Evolutionary conservation across 2,113 vertebrate genomes (phyloP).

Genomic region (Apaloderma vittatum): DNA sequence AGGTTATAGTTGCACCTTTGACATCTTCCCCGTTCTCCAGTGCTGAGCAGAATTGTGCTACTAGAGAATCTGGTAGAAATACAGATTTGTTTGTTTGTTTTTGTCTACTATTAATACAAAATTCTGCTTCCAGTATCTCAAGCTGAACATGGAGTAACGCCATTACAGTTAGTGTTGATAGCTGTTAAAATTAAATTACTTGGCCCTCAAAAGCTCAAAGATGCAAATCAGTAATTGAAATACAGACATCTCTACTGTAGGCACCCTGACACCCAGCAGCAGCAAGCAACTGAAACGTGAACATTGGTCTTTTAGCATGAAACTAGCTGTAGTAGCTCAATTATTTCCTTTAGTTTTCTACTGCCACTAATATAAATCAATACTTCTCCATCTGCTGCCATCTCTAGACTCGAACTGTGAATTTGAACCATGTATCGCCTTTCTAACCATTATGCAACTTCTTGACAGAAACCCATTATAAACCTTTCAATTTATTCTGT

Average conservation of each 20-base stretch:
- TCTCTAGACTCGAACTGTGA: constrained; percentile 38
- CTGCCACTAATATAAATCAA: background rate
- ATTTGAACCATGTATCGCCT: constrained; percentile 26
- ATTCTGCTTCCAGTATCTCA: background rate
- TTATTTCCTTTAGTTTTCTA: constrained; percentile 53
- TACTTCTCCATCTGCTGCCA: constrained; percentile 42
- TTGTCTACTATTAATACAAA: background rate
- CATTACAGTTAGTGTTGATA: background rate
- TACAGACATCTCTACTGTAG: background rate
- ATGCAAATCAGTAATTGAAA: background rate
- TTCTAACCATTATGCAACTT: constrained; percentile 42
- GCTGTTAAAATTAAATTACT: background rate
- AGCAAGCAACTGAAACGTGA: background rate
- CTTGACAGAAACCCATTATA: constrained; percentile 59
- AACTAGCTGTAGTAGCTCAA: background rate
- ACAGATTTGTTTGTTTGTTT: background rate
- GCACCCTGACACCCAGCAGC: background rate
- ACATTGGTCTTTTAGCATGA: background rate
- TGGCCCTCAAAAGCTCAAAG: background rate
- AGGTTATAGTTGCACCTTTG: background rate
- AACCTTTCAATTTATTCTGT: constrained; percentile 67
- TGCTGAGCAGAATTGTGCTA: background rate
- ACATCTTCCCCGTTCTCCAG: background rate
- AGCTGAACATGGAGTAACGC: background rate
- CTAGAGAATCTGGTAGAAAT: background rate